Conservation (phyloP, 2,888 invertebrate species). For the Plagodis dolabraria region DNA sequence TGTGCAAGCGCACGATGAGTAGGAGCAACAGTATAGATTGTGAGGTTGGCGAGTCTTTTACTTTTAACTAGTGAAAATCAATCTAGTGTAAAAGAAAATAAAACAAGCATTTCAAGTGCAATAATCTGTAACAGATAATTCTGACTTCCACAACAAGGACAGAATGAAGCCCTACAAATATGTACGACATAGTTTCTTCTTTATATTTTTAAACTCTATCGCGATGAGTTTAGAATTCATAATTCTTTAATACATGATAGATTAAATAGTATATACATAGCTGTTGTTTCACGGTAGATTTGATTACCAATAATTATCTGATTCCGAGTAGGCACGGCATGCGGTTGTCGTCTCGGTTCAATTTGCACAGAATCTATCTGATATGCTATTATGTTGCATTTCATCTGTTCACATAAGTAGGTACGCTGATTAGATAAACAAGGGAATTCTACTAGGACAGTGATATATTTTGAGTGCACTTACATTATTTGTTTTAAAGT, state of each 20-base stretch:
- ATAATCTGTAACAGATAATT: neutral
- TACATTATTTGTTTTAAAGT: too few relatives aligned
- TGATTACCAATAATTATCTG: slow-evolving; percentile 40
- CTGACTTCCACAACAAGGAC: slow-evolving; percentile 16
- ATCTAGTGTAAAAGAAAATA: too few relatives aligned
- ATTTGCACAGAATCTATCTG: slow-evolving; percentile 1
- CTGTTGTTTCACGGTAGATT: slow-evolving; percentile 42
- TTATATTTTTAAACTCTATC: too few relatives aligned
- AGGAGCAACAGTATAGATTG: too few relatives aligned
- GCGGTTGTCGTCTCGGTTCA: slow-evolving; percentile 11
- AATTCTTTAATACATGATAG: too few relatives aligned
- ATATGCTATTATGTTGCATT: slow-evolving; percentile 6
- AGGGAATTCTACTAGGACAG: too few relatives aligned
- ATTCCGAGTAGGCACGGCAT: neutral
- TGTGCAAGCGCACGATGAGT: too few relatives aligned
- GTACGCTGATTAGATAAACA: neutral
- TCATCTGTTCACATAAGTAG: neutral
- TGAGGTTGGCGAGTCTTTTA: too few relatives aligned
- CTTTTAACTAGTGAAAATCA: too few relatives aligned
- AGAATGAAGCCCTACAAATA: slow-evolving; percentile 8
- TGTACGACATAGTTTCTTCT: neutral
- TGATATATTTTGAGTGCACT: too few relatives aligned
- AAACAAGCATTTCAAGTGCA: neutral
- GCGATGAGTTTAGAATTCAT: too few relatives aligned
- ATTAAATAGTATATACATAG: too few relatives aligned